These are phyloP conservation scores for Drosophila hawaiiensis DNA, from an alignment of 2,888 invertebrate genomes.

Conservation along the genomic window DNA sequence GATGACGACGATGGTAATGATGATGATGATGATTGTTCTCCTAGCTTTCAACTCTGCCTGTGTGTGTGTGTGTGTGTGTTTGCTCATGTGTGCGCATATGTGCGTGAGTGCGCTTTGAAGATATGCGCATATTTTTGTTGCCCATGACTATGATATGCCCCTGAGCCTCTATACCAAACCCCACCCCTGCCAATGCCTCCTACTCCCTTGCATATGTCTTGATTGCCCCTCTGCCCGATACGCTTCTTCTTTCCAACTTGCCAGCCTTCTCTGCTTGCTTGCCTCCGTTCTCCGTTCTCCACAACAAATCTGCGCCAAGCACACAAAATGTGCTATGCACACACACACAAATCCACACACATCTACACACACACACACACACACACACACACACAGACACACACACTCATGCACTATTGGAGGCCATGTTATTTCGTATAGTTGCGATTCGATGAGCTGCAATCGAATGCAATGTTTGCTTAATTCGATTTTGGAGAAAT, in stretches of 20 bases:
- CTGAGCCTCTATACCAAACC: neutral
- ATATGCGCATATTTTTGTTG: slow-evolving; percentile 44
- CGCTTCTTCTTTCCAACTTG: neutral
- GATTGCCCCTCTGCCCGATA: neutral
- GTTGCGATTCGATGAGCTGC: slow-evolving; percentile 4
- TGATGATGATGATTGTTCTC: slow-evolving; percentile 7
- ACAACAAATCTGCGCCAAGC: slow-evolving; percentile 45
- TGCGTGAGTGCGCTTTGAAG: slow-evolving; percentile 41
- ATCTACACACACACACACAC: slow-evolving; percentile 20
- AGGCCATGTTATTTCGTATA: slow-evolving; percentile 1
- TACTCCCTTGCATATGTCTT: neutral
- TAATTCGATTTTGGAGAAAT: slow-evolving; percentile 1
- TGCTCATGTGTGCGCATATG: slow-evolving; percentile 9
- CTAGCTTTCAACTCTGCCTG: neutral
- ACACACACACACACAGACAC: slow-evolving; percentile 32
- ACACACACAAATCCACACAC: slow-evolving; percentile 20
- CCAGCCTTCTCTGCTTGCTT: neutral
- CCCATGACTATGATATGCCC: slow-evolving; percentile 31
- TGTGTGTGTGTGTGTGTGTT: slow-evolving; percentile 6
- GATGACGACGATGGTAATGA: slow-evolving; percentile 10
- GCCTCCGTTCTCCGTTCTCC: neutral
- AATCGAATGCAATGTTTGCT: neutral
- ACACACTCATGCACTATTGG: neutral
- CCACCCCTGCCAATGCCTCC: neutral
- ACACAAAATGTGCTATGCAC: slow-evolving; percentile 47